These are phyloP conservation scores for Rhagoletis pomonella DNA, from an alignment of 1,140 invertebrate species.

Conservation along the genomic window DNA sequence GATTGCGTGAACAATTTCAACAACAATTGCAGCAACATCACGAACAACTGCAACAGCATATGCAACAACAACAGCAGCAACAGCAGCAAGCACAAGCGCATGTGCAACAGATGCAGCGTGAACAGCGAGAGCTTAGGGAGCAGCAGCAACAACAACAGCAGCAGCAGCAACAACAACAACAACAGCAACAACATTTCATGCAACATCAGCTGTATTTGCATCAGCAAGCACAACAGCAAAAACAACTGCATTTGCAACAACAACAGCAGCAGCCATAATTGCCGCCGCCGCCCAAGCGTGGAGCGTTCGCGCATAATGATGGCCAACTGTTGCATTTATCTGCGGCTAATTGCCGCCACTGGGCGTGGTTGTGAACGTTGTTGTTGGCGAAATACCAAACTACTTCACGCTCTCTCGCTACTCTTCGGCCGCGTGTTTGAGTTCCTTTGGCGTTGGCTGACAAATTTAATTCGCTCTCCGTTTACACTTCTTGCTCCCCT, in stretches of 20 bases:
- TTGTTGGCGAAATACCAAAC: background rate
- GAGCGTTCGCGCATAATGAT: background rate
- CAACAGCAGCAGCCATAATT: conserved; percentile 57
- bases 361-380: background rate
- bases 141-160: conserved; percentile 61
- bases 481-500: background rate
- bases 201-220: conserved; percentile 55
- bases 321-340: background rate
- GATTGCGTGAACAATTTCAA: conserved; percentile 68
- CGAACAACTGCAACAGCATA: too few relatives aligned
- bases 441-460: background rate
- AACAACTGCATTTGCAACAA: too few relatives aligned
- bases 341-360: conserved; percentile 12
- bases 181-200: conserved; percentile 68
- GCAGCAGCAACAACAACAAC: conserved; percentile 67
- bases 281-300: background rate
- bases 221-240: too few relatives aligned
- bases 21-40: conserved; percentile 64
- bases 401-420: background rate
- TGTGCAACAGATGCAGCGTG: too few relatives aligned
- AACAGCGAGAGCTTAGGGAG: conserved; percentile 68
- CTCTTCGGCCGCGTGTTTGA: background rate
- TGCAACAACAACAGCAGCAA: conserved; percentile 52
- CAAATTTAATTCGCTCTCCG: too few relatives aligned
- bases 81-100: too few relatives aligned